A percentile compares a stretch with the other conserved stretches of the same genome.
Evolutionary conservation across 2,888 invertebrate species (phyloP).

Genomic region (Dichetophora obliterata): DNA sequence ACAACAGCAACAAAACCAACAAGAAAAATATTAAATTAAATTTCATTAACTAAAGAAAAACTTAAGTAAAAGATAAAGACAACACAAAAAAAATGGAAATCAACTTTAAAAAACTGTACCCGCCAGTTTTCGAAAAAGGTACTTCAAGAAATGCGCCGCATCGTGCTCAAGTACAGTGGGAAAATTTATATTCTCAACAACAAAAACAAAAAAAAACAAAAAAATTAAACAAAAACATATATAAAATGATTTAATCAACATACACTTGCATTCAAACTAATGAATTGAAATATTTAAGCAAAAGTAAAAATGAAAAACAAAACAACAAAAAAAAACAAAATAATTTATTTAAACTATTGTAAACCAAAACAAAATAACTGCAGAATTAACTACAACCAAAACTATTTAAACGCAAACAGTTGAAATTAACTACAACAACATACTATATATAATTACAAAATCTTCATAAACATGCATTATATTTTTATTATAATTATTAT

Average conservation of each 20-base stretch:
- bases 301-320: constrained; percentile 13
- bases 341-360: neutral
- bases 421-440: constrained; percentile 4
- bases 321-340: constrained; percentile 23
- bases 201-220: constrained; percentile 29
- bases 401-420: constrained; percentile 25
- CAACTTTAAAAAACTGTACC: constrained; percentile 13
- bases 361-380: constrained; percentile 25
- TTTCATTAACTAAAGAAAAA: constrained; percentile 40
- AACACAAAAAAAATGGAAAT: constrained; percentile 18
- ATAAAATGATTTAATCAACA: constrained; percentile 8
- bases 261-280: constrained; percentile 20
- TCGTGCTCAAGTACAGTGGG: neutral
- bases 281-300: constrained; percentile 7
- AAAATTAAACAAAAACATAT: constrained; percentile 17
- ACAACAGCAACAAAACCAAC: constrained; percentile 6
- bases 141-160: constrained; percentile 5
- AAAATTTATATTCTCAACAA: constrained; percentile 26
- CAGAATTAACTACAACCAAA: constrained; percentile 18
- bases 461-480: neutral
- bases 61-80: constrained; percentile 11
- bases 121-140: constrained; percentile 27
- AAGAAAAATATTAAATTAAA: constrained; percentile 40
- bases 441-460: constrained; percentile 12
- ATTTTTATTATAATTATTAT: constrained; percentile 17